A percentile compares a stretch with the other conserved stretches of the same genome.
These are phyloP conservation scores for Sinocyclocheilus grahami DNA, from an alignment of 2,113 vertebrate species.

Conservation along the genomic window DNA sequence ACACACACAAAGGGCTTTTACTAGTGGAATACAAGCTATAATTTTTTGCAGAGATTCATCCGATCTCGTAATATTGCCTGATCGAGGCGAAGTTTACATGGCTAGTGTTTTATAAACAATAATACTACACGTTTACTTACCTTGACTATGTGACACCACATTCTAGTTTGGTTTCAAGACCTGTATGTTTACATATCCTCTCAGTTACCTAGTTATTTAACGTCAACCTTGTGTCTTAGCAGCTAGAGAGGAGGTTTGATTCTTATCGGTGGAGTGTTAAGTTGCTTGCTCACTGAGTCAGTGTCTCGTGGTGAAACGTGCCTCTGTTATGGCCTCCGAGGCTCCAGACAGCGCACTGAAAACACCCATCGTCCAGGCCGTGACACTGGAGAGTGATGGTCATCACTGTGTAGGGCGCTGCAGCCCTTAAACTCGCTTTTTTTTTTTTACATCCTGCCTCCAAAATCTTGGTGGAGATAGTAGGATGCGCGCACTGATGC, in stretches of 20 bases:
- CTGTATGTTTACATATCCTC: slow-evolving; percentile 57
- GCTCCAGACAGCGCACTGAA: not conserved
- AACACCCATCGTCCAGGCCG: too few species aligned
- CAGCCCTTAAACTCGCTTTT: too few species aligned
- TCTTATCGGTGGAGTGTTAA: slow-evolving; percentile 17
- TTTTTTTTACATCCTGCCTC: too few species aligned
- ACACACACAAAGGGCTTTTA: slow-evolving; percentile 58
- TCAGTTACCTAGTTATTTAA: slow-evolving; percentile 34
- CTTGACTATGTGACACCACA: slow-evolving; percentile 37
- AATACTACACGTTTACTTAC: slow-evolving; percentile 47
- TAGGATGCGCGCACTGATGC: too few species aligned
- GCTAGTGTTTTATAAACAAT: slow-evolving; percentile 51
- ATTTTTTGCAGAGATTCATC: slow-evolving; percentile 26
- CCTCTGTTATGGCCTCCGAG: not conserved
- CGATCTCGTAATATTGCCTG: slow-evolving; percentile 50
- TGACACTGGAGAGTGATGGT: too few species aligned
- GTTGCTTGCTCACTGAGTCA: slow-evolving; percentile 30
- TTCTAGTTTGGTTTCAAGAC: slow-evolving; percentile 31
- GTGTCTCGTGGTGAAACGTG: slow-evolving; percentile 42
- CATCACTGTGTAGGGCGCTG: too few species aligned
- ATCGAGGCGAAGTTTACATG: slow-evolving; percentile 57
- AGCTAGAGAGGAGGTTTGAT: slow-evolving; percentile 33
- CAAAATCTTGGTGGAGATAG: too few species aligned
- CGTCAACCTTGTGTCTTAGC: slow-evolving; percentile 47
- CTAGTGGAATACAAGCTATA: slow-evolving; percentile 50